A percentile compares a stretch with the other conserved stretches of the same genome.
phyloP scores from a whole-genome alignment of 2,113 vertebrate genomes.

The Deroptyus accipitrinus region DNA sequence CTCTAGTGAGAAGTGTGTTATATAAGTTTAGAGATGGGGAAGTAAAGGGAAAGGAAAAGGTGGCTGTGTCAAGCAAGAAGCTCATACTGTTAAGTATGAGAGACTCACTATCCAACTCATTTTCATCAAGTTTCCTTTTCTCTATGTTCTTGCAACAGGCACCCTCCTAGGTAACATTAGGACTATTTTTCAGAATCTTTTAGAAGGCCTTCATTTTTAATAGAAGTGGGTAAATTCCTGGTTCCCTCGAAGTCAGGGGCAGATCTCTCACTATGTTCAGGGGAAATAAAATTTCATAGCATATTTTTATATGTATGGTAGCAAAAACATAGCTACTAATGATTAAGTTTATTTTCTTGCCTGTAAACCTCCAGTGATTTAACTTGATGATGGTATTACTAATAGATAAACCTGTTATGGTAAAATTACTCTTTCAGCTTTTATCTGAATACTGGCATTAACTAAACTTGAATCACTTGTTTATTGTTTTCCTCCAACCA shows the following conservation, averaged over 20 bases:
- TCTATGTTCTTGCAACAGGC: background rate
- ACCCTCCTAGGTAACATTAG: background rate
- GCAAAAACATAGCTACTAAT: background rate
- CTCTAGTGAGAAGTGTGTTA: background rate
- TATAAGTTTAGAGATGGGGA: background rate
- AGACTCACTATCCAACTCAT: background rate
- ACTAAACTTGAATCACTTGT: background rate
- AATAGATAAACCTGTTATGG: background rate
- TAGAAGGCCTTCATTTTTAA: background rate
- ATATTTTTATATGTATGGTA: background rate
- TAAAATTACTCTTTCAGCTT: background rate
- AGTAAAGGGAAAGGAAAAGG: background rate
- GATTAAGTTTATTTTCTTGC: background rate
- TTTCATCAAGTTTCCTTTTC: background rate
- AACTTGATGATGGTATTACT: background rate
- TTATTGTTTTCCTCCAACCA: background rate
- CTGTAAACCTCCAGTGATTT: background rate
- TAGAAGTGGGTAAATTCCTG: background rate
- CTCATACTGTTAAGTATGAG: background rate
- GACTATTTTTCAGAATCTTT: background rate
- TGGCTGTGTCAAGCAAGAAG: background rate
- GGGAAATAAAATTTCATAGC: background rate
- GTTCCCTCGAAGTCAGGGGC: background rate
- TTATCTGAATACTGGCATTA: background rate
- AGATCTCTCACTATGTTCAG: background rate